Base-by-base conservation (phyloP, 2,888 invertebrate genomes). In the Ptilodon capucinus region DNA sequence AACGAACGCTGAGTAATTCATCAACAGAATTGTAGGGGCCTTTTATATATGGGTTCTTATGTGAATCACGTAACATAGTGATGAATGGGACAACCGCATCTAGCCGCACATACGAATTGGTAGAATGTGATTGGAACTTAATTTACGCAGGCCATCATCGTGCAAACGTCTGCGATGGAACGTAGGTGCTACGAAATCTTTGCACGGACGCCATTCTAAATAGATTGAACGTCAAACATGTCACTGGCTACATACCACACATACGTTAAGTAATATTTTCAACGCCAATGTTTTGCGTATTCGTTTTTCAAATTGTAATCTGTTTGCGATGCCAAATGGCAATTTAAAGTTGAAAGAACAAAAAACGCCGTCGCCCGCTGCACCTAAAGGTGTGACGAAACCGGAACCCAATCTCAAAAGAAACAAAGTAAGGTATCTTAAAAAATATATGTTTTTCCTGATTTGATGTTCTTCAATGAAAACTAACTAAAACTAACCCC, bases 1-100 rank as follows among this genome's bases (percentile, higher is more conserved):
- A 74, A 74, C 57, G 52, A 61, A 56, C 38, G 42, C 36, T 51
- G 64, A 64, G 57, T 71, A 23, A 21, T 9, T 65, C 60, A 48
- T 51, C 48, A 45, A 56, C 41, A 57, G 42, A 58, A 61, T 62
- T 60, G 40, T 14, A 48, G 59, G 65, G 63, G 68, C 60, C 44
- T 64, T 58, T 48, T 46, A 51, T 49, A 35, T 51, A 35, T 42
- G 19, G 41, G 44, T 38, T 40, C 46, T 46, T 51, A 64, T 64
- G 47, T 60, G 45, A 60, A 59, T 42, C 58, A 63, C 64, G 68
- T 62, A 62, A 49, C 48, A 7, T 18, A 19, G 46, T 73, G 68
- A 72, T 66, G 51, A 52, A 72, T 71, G 52, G 50, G 45, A 45
- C 46, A 34, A 46, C 30, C 32, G 16, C 44, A 40, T 58, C 48